phyloP scores from a whole-genome alignment of 2,797 vertebrate species.

The Sylvilagus floridanus region DNA sequence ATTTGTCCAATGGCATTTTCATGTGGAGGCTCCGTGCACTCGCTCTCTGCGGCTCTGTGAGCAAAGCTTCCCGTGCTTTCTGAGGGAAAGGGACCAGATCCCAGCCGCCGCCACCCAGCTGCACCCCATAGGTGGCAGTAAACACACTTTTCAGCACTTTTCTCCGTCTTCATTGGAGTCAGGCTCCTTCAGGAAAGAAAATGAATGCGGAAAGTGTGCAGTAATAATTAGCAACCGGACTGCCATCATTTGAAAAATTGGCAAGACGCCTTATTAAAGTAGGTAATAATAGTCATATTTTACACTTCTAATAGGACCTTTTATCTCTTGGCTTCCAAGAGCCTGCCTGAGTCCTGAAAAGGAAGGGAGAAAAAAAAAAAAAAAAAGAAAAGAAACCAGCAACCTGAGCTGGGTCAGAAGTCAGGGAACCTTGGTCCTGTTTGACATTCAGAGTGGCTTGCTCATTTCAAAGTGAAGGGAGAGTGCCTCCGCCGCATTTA shows the following conservation, averaged over 20 bases:
- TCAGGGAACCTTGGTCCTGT: constrained; percentile 59
- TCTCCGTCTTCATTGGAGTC: not conserved
- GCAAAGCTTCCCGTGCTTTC: not conserved
- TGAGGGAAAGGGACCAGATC: not conserved
- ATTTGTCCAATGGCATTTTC: not conserved
- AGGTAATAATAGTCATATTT: constrained; percentile 83
- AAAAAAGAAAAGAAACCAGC: not conserved
- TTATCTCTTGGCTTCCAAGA: constrained; percentile 74
- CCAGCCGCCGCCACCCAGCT: not conserved
- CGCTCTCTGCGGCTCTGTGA: not conserved
- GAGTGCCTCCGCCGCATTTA: constrained; percentile 56
- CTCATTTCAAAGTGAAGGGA: constrained; percentile 66
- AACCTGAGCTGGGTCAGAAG: constrained; percentile 70
- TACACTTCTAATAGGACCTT: constrained; percentile 79
- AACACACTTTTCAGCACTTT: constrained; percentile 66
- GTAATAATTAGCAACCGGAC: constrained; percentile 71
- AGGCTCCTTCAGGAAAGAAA: constrained; percentile 65
- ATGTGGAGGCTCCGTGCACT: not conserved
- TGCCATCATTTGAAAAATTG: constrained; percentile 78
- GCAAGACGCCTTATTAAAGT: constrained; percentile 80
- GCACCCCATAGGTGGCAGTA: constrained; percentile 83
- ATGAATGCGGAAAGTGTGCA: constrained; percentile 71
- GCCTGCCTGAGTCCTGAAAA: constrained; percentile 71
- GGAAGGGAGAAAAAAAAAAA: fast-evolving
- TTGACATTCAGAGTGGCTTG: constrained; percentile 63